Conservation (phyloP, 2,113 vertebrate genomes). For the Archocentrus centrarchus region DNA sequence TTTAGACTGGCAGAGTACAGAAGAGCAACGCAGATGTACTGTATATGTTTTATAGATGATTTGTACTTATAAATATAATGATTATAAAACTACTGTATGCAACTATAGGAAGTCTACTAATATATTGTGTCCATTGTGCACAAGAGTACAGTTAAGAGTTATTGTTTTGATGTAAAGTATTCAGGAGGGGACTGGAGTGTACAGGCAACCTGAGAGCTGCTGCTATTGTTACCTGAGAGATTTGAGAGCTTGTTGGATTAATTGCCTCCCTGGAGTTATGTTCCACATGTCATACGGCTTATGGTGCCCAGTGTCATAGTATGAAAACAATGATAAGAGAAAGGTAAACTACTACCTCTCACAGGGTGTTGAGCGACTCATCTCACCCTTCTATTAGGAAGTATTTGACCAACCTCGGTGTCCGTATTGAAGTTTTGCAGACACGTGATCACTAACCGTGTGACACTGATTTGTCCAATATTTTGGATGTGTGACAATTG, state of each 20-base stretch:
- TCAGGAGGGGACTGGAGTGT: constrained; percentile 4
- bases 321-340: constrained; percentile 13
- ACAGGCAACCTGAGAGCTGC: constrained; percentile 22
- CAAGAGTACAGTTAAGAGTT: neutral
- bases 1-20: neutral
- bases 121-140: neutral
- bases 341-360: constrained; percentile 7
- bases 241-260: constrained; percentile 34
- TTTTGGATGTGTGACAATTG: neutral
- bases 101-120: neutral
- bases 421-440: neutral
- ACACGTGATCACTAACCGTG: neutral
- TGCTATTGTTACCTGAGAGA: constrained; percentile 32
- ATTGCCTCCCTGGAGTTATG: constrained; percentile 57
- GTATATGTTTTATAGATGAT: neutral
- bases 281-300: neutral
- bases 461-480: neutral
- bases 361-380: constrained; percentile 9
- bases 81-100: neutral
- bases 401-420: constrained; percentile 41
- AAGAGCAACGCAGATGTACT: neutral
- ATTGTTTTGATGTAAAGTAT: constrained; percentile 22
- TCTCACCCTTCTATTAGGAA: constrained; percentile 46
- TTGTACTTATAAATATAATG: neutral
- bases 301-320: constrained; percentile 8